Conservation (phyloP, 2,888 invertebrate species). For the Diogma glabrata region DNA sequence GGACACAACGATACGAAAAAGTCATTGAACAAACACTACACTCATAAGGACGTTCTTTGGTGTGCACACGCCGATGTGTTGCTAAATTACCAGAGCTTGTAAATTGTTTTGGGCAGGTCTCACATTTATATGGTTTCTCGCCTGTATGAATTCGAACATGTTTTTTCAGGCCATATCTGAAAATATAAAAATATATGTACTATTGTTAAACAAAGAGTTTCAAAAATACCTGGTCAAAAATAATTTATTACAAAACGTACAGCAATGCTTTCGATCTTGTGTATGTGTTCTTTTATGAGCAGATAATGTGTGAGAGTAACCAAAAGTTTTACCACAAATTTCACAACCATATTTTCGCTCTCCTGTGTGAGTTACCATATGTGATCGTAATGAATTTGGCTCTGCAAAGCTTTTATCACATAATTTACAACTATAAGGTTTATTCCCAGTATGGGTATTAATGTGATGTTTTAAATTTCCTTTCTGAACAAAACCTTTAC, state of each 20-base stretch:
- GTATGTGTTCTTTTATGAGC: conserved; percentile 7
- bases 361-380: conserved; percentile 16
- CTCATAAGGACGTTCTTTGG: conserved; percentile 13
- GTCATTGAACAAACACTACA: conserved; percentile 12
- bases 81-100: conserved; percentile 15
- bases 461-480: conserved; percentile 16
- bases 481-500: conserved; percentile 14
- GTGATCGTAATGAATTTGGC: conserved; percentile 16
- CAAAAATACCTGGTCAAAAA: not conserved
- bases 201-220: not conserved
- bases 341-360: conserved; percentile 17
- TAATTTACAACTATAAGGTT: conserved; percentile 16
- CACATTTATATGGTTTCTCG: conserved; percentile 16
- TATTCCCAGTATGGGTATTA: conserved; percentile 17
- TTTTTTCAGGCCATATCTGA: not conserved
- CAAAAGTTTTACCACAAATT: conserved; percentile 16
- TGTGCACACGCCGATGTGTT: conserved; percentile 15
- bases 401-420: conserved; percentile 17
- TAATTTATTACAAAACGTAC: conserved; percentile 1
- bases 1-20: conserved; percentile 14
- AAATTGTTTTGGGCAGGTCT: conserved; percentile 14
- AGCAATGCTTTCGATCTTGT: conserved; percentile 6
- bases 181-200: too few species aligned
- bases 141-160: conserved; percentile 16
- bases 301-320: conserved; percentile 15